Evolutionary conservation across 2,888 invertebrate genomes (phyloP), one percentile per base, ranked within the genome.

Genomic region (Stenchaetothrips biformis): DNA sequence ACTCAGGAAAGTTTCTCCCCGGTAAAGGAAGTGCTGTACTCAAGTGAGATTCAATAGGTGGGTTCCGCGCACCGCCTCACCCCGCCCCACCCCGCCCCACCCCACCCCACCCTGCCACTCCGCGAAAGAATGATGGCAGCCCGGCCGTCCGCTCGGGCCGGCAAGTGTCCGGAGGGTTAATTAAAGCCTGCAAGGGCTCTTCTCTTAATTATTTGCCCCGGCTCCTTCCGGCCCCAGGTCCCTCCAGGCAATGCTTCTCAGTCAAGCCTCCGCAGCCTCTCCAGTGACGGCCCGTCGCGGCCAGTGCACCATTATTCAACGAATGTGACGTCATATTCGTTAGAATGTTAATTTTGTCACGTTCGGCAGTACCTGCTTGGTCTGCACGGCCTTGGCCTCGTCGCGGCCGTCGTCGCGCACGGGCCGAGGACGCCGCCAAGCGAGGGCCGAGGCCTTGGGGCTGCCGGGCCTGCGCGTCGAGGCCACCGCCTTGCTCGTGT

Each of bases 91-190:
- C 37, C 37, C 37, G 37, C n/a, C n/a, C n/a, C 53, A 2, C 53
- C 53, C 53, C 16, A 11, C 53, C 6, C 53, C 53, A 53, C 8
- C 11, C 53, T 53, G 13, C 53, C 13, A 8, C 53, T 1, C 4
- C 18, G 18, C 53, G 13, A 4, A 53, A 37, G 37, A 37, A 53
- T 13, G 16, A 13, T 53, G 8, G 53, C 53, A 7, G 13, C 16
- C 37, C 37, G 1, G 37, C 2, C 37, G 37, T n/a, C 37, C 4
- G 37, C 11, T 53, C 53, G 53, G 4, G 0, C 53, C 53, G 67
- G 8, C 25, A 74, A 74, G 67, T 67, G 53, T 53, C 53, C 53
- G 25, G 67, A 4, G 67, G 67, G 67, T 74, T 74, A 74, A 74
- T 74, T 74, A 74, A n/a, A 7, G 67, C 67, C 67, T 25, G 21